These are phyloP conservation scores for Idaea straminata DNA, from an alignment of 2,888 invertebrate species.

Conservation along the genomic window DNA sequence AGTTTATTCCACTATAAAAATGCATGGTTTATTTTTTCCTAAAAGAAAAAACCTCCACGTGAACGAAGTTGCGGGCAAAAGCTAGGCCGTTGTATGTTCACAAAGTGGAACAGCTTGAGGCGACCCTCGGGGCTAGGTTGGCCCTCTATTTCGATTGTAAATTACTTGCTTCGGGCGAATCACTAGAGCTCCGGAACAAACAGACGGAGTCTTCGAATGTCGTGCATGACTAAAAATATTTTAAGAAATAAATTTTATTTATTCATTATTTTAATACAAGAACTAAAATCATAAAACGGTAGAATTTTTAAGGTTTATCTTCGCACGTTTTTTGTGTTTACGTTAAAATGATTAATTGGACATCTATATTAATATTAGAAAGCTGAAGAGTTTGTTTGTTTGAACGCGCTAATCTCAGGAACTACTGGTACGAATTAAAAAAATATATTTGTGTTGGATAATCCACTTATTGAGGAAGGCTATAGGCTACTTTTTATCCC, in stretches of 20 bases:
- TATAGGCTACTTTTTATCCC: too few species aligned
- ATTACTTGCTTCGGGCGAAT: constrained; percentile 37
- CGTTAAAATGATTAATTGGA: too few species aligned
- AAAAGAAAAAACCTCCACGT: constrained; percentile 5
- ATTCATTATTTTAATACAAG: neutral
- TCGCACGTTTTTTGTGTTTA: too few species aligned
- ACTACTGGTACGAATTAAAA: too few species aligned
- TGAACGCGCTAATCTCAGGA: too few species aligned
- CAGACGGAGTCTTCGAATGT: constrained; percentile 31
- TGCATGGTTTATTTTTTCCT: neutral
- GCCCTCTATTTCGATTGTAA: constrained; percentile 41
- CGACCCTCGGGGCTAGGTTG: constrained; percentile 29
- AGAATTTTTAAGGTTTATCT: too few species aligned
- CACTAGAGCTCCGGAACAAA: constrained; percentile 25
- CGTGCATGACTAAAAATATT: constrained; percentile 10
- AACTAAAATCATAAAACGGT: too few species aligned
- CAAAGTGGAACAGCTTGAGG: constrained; percentile 33
- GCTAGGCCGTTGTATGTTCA: constrained; percentile 19
- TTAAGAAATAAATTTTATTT: neutral
- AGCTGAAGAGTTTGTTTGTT: too few species aligned
- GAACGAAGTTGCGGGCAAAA: constrained; percentile 15
- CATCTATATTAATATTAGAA: too few species aligned
- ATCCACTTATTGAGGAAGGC: too few species aligned
- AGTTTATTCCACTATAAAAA: constrained; percentile 8
- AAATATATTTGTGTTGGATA: too few species aligned